phyloP scores from a whole-genome alignment of 2,888 invertebrate genomes.

The Mesorhabditis belari region DNA sequence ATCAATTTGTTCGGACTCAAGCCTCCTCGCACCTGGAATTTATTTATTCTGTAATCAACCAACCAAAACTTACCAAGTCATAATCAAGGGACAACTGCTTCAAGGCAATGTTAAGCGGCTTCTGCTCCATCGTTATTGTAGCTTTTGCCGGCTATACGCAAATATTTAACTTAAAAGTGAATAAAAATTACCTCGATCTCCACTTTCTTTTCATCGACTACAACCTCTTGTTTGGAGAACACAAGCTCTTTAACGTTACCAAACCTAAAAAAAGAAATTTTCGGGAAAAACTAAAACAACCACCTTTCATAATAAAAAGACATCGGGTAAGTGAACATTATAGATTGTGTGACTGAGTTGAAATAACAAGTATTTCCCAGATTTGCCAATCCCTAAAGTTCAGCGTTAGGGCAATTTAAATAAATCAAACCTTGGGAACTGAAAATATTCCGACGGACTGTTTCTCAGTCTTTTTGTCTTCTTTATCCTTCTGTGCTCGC shows the following conservation, averaged over 20 bases:
- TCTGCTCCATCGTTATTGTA: slow-evolving; percentile 5
- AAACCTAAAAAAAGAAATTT: slow-evolving; percentile 1
- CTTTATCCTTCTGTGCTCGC: background rate
- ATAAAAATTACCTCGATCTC: slow-evolving; percentile 10
- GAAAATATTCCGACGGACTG: background rate
- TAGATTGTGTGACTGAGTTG: slow-evolving; percentile 43
- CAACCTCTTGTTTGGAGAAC: slow-evolving; percentile 4
- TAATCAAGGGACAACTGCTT: slow-evolving; percentile 7
- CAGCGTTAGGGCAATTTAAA: background rate
- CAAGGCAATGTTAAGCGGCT: slow-evolving; percentile 23
- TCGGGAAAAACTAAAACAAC: background rate
- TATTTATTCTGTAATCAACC: too few species aligned
- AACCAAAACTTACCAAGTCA: too few species aligned
- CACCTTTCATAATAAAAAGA: slow-evolving; percentile 15
- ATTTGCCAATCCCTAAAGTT: slow-evolving; percentile 35
- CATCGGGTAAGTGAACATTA: slow-evolving; percentile 33
- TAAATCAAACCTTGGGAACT: background rate
- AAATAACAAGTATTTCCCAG: slow-evolving; percentile 49
- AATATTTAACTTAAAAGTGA: too few species aligned
- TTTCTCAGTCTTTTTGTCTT: too few species aligned
- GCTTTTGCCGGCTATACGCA: too few species aligned
- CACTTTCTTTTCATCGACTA: slow-evolving; percentile 18
- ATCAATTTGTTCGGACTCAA: slow-evolving; percentile 27
- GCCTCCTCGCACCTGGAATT: slow-evolving; percentile 15
- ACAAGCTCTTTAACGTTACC: background rate